Evolutionary conservation across 2,797 vertebrate genomes (phyloP), one percentile per base, ranked within the genome.

Genomic region (Tapirus indicus): DNA sequence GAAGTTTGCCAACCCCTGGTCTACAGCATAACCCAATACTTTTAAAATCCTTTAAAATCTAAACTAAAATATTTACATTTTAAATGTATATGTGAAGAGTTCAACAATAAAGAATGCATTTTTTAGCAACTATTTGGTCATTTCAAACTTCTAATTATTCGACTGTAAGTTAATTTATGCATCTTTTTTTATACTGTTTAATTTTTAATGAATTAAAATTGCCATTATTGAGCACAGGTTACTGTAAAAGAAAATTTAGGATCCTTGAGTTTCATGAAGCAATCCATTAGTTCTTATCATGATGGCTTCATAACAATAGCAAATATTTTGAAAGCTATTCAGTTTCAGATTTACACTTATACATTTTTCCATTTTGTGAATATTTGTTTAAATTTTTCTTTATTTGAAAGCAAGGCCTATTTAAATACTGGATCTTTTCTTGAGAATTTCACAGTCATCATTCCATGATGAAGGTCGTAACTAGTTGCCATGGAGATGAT

Each of bases 401-500:
- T 84, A 47, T 85, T 94, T 85, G 75, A 88, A 88, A 97, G 60
- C 56, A 82, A 84, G 20, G 2, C 35, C 58, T 79, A 54, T 52
- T 88, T 92, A 87, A 87, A 95, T 87, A 47, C 35, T 91, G 49
- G 32, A 4, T 60, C 52, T 94, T 93, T 89, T 87, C 79, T 79
- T 66, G 27, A 35, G 41, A 94, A 93, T 97, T 97, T 95, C 66
- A 94, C 60, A 97, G 74, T 80, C 64, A 60, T 96, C 64, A 41
- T 77, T 79, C 58, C 32, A 80, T 56, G 44, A 83, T 35, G 52
- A 91, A 97, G 69, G 47, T 62, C 64, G 85, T 49, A 95, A 44
- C 84, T 60, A 16, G 92, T 95, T 97, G 86, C 88, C 91, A 92
- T 96, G 93, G 94, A 96, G 54, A 96, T 95, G 69, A 94, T 91